Evolutionary conservation across 2,888 invertebrate species (phyloP), one percentile per base, ranked within the genome.

Genomic region (Tiliacea citrago): DNA sequence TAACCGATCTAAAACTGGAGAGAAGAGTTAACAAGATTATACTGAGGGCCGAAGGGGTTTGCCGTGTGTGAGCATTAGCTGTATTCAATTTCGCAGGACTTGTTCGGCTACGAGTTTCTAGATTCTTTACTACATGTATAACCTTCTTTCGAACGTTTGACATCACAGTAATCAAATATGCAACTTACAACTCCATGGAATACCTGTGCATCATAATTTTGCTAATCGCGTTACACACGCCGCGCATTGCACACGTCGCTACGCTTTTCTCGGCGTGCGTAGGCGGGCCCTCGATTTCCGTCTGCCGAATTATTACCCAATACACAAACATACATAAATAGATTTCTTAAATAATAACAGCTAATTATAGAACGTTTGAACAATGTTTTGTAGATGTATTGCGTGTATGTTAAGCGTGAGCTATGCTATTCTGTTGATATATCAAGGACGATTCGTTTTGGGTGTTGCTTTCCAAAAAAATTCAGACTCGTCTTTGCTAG

Each of bases 271-370:
- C 84, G 86, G 88, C 84, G 77, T 82, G 92, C 92, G 93, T 94
- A 93, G 94, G 95, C 88, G 93, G 87, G 91, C 92, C 91, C 92
- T 91, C 91, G 90, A 93, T 93, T 90, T 92, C 92, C 93, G 90
- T 90, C 89, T 88, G 89, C 86, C 87, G 90, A 92, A 92, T 91
- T 89, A 91, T 94, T 94, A 90, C 94, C 90, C 92, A 94, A 95
- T 92, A 84, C 88, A 84, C 83, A 83, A 83, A 86, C 85, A 82
- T 67, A 77, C 90, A 90, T 86, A 92, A 92, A 94, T 93, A 93
- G 91, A 87, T 81, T 88, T 85, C 90, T 89, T 89, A 90, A 91
- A 92, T 92, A 92, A 92, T 92, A 91, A 88, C 78, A 55, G 18
- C 74, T 87, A 85, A 82, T 87, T 81, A 82, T 88, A 85, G 83